Evolutionary conservation across 2,888 invertebrate species (phyloP).

Genomic region (Caenorhabditis imperialis): DNA sequence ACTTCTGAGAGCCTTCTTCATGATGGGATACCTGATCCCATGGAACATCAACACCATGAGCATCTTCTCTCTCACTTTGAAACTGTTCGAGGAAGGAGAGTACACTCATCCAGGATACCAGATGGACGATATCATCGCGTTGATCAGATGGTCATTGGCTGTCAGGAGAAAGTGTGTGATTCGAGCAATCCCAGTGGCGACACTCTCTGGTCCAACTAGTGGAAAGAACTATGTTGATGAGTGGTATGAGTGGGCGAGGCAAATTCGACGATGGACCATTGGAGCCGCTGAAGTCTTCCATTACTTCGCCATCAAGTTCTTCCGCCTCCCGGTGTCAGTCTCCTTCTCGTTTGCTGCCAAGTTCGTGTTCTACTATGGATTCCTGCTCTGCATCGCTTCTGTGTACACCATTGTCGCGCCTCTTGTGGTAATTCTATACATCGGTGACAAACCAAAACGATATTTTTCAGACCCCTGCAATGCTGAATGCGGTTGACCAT

Average conservation of each 20-base stretch:
- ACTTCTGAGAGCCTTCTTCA: constrained; percentile 71
- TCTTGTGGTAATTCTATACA: constrained; percentile 65
- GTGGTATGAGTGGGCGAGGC: constrained; percentile 75
- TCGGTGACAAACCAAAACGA: too few relatives aligned
- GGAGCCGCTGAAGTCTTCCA: constrained; percentile 76
- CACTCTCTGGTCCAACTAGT: constrained; percentile 69
- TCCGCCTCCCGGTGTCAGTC: constrained; percentile 64
- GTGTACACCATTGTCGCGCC: constrained; percentile 72
- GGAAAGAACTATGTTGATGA: constrained; percentile 68
- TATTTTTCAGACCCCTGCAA: constrained; percentile 68
- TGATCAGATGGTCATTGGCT: constrained; percentile 73
- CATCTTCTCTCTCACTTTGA: constrained; percentile 71
- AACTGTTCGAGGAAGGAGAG: constrained; percentile 70
- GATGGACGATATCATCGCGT: constrained; percentile 75
- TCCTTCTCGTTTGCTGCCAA: constrained; percentile 69
- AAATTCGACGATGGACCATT: constrained; percentile 74
- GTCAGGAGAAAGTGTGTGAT: constrained; percentile 69
- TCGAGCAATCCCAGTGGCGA: constrained; percentile 71
- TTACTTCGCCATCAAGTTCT: constrained; percentile 74
- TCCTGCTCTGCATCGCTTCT: constrained; percentile 71
- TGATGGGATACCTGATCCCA: constrained; percentile 75
- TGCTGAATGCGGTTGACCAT: constrained; percentile 62
- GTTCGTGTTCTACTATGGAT: constrained; percentile 74
- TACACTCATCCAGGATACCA: constrained; percentile 72
- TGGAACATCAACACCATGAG: constrained; percentile 76